Evolutionary conservation across 2,113 vertebrate species (phyloP), one percentile per base, ranked within the genome.

Genomic region (Typhlomys cinereus): DNA sequence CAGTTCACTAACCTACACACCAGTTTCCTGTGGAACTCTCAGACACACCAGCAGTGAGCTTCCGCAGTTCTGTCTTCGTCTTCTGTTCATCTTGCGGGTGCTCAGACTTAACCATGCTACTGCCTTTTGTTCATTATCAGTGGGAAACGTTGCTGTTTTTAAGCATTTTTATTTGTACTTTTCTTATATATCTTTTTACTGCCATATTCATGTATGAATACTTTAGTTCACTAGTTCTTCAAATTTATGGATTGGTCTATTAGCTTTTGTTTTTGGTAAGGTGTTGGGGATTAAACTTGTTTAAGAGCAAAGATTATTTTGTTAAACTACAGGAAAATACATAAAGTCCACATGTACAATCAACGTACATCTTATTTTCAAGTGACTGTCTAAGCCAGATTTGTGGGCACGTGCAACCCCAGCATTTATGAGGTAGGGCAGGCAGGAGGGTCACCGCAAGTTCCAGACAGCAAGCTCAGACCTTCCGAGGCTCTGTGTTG

Each of bases 311-410:
- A 4, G 5, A 78, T 78, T 61, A 23, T 79, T 75, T 46, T 71
- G 31, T 34, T 79, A 80, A 44, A 44, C 29, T 41, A 50, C n/a
- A 52, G 31, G 52, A 75, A 85, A 73, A 17, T 52, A 0, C 8
- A 4, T 62, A 85, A 88, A 50, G 80, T 41, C 78, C 44, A 57
- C 20, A 62, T 46, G 11, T 80, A 76, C 39, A 89, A 29, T 44
- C 52, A 41, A 70, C 39, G 41, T 83, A 67, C 75, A 89, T n/a
- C n/a, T 21, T 92, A 57, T 71, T 80, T 79, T 80, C n/a, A 73
- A 88, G 76, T 88, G 50, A 86, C 64, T 36, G 31, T 70, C 46
- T 61, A n/a, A n/a, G n/a, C n/a, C n/a, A n/a, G n/a, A n/a, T n/a
- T n/a, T n/a, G n/a, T n/a, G n/a, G n/a, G n/a, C n/a, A n/a, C n/a